Conservation (phyloP, 2,888 invertebrate genomes). For the Aplocera efformata region DNA sequence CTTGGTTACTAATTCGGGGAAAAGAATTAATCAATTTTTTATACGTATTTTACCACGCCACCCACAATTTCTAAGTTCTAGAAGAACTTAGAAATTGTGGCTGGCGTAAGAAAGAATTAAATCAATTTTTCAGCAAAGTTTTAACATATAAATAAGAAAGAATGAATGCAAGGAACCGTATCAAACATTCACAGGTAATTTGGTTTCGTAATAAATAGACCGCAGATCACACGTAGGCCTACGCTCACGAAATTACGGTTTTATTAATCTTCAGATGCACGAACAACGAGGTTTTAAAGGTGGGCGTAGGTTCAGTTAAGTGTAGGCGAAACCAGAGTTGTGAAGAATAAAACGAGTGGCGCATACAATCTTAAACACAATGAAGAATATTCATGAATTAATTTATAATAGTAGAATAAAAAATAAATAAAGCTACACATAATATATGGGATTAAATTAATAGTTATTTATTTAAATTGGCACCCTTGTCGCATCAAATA, state of each 20-base stretch:
- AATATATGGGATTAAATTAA: not conserved
- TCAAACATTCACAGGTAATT: slow-evolving; percentile 24
- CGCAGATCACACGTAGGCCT: slow-evolving; percentile 31
- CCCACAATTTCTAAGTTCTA: too few species aligned
- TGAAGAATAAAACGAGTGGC: slow-evolving; percentile 28
- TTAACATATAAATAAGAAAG: too few species aligned
- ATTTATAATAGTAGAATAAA: not conserved
- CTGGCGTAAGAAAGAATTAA: too few species aligned
- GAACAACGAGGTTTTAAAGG: slow-evolving; percentile 26
- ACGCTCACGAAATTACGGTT: slow-evolving; percentile 36
- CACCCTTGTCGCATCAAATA: too few species aligned
- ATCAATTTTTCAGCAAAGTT: too few species aligned
- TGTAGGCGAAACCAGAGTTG: slow-evolving; percentile 59
- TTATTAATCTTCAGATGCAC: slow-evolving; percentile 40
- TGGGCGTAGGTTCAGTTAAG: slow-evolving; percentile 42
- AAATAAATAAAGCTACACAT: not conserved
- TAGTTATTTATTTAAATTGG: not conserved
- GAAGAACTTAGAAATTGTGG: too few species aligned
- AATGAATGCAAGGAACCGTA: not conserved
- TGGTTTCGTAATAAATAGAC: slow-evolving; percentile 36
- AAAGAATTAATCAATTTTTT: too few species aligned
- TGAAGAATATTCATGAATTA: slow-evolving; percentile 1
- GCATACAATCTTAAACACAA: slow-evolving; percentile 1
- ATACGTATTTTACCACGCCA: too few species aligned
- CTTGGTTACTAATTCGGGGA: too few species aligned